phyloP scores from a whole-genome alignment of 2,113 vertebrate species.

The Sakesphorus luctuosus region DNA sequence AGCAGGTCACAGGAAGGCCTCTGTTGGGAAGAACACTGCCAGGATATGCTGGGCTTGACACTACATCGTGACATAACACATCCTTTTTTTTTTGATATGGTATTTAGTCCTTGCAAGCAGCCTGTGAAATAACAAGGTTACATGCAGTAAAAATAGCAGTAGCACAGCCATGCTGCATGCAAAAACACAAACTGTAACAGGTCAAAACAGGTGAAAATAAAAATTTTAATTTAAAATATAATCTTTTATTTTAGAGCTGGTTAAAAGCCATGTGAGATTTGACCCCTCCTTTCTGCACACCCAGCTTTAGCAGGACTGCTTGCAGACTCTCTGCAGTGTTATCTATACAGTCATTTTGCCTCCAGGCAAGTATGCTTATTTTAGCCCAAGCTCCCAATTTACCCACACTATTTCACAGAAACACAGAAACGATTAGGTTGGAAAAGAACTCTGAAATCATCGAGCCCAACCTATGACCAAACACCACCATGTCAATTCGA shows the following conservation, averaged over 20 bases:
- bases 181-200: background rate
- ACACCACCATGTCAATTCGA: background rate
- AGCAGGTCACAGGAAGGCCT: background rate
- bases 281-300: background rate
- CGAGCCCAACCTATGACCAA: background rate
- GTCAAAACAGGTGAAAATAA: background rate
- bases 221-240: background rate
- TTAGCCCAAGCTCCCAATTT: background rate
- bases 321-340: background rate
- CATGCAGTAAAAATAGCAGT: background rate
- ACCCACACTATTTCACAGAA: background rate
- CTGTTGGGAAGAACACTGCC: background rate
- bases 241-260: background rate
- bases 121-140: background rate
- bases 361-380: background rate
- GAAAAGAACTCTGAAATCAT: background rate
- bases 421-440: background rate
- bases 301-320: background rate
- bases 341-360: fast-evolving
- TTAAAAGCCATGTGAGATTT: background rate
- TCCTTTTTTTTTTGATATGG: background rate
- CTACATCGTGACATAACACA: background rate
- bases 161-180: background rate
- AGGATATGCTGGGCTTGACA: background rate
- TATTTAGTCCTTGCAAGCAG: background rate